Evolutionary conservation across 2,797 vertebrate species (phyloP).

Genomic region (Paguma larvata): DNA sequence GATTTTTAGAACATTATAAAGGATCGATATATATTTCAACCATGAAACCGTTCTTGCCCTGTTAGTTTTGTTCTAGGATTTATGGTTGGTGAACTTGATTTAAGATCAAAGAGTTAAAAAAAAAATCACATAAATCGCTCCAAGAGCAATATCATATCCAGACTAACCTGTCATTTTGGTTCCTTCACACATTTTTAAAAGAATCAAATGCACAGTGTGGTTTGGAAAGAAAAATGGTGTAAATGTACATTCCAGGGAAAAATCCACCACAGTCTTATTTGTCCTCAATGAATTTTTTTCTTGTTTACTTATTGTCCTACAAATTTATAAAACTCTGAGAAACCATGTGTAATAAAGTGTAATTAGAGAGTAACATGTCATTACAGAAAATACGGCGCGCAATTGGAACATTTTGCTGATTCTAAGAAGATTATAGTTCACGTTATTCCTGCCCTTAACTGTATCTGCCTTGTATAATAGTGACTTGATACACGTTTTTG

Average conservation of each 20-base stretch:
- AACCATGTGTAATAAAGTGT: conserved; percentile 67
- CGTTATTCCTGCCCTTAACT: not conserved
- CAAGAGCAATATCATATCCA: conserved; percentile 80
- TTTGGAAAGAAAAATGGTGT: conserved; percentile 82
- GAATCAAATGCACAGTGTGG: conserved; percentile 80
- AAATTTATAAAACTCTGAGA: conserved; percentile 78
- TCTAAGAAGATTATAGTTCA: conserved; percentile 57
- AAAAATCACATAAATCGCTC: conserved; percentile 72
- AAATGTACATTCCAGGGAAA: conserved; percentile 83
- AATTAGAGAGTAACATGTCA: conserved; percentile 64
- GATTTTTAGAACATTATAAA: conserved; percentile 5
- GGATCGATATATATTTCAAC: conserved; percentile 51
- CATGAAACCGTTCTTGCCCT: conserved; percentile 59
- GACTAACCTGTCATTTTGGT: conserved; percentile 82
- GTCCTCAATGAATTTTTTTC: conserved; percentile 76
- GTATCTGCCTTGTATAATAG: not conserved
- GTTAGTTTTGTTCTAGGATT: conserved; percentile 80
- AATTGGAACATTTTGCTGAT: conserved; percentile 71
- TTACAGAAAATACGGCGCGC: conserved; percentile 77
- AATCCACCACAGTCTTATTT: conserved; percentile 78
- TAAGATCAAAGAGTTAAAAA: conserved; percentile 78
- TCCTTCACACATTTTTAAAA: conserved; percentile 82
- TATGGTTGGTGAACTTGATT: conserved; percentile 70
- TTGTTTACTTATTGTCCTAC: conserved; percentile 72
- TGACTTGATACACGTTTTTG: not conserved